A percentile compares a stretch with the other conserved stretches of the same genome.
Evolutionary conservation across 2,888 invertebrate species (phyloP).

Genomic region (Stenurella melanura): DNA sequence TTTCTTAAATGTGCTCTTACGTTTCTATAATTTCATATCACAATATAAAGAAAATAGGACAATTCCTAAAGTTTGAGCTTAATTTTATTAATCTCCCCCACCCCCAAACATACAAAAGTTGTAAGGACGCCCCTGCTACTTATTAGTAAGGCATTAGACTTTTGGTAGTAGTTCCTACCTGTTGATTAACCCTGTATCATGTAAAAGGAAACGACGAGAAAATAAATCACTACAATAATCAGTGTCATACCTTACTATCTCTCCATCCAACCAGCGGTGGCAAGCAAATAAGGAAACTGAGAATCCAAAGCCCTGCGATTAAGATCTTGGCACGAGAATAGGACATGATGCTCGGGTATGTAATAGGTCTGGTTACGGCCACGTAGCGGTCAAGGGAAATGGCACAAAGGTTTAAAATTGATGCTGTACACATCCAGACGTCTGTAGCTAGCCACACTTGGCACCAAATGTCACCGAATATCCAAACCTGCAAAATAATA

Average conservation of each 20-base stretch:
- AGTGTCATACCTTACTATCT: slow-evolving; percentile 79
- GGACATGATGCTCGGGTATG: slow-evolving; percentile 95
- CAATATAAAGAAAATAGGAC: too few species aligned
- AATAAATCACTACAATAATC: neutral
- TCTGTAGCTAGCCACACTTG: slow-evolving; percentile 97
- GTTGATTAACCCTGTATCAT: neutral
- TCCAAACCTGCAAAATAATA: slow-evolving; percentile 87
- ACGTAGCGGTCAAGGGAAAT: slow-evolving; percentile 97
- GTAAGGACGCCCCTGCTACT: too few species aligned
- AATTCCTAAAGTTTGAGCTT: too few species aligned
- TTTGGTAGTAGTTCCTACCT: neutral
- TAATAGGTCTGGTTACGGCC: slow-evolving; percentile 96
- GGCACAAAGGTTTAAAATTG: slow-evolving; percentile 96
- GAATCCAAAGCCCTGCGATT: slow-evolving; percentile 94
- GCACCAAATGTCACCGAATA: slow-evolving; percentile 97
- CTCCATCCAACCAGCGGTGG: slow-evolving; percentile 97
- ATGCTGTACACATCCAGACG: slow-evolving; percentile 99
- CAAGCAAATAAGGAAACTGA: slow-evolving; percentile 97
- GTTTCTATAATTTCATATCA: too few species aligned
- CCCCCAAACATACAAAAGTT: too few species aligned
- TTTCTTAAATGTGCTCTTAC: too few species aligned
- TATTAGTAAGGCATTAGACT: too few species aligned
- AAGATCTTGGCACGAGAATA: slow-evolving; percentile 88
- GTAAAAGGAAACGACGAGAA: neutral
- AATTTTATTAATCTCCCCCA: too few species aligned